Evolutionary conservation across 2,888 invertebrate genomes (phyloP).

Genomic region (Callimorpha dominula): DNA sequence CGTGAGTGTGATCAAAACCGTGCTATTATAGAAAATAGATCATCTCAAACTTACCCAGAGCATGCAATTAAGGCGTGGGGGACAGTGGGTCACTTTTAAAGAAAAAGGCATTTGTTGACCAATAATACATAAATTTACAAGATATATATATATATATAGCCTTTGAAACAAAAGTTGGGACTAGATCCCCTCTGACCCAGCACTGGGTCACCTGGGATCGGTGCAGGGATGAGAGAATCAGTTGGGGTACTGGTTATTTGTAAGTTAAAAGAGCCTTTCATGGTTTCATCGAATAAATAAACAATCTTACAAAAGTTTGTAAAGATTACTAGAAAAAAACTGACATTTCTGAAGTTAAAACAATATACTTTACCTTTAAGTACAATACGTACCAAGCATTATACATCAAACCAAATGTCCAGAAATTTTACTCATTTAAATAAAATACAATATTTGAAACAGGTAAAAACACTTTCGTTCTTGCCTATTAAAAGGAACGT

Average conservation of each 20-base stretch:
- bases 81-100: too few relatives aligned
- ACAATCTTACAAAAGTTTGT: too few relatives aligned
- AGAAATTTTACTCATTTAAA: too few relatives aligned
- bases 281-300: too few relatives aligned
- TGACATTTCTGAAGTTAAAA: too few relatives aligned
- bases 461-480: background rate
- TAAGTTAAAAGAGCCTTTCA: background rate
- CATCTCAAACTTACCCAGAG: background rate
- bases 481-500: background rate
- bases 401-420: too few relatives aligned
- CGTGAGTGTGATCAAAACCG: too few relatives aligned
- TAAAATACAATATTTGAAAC: background rate
- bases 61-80: background rate
- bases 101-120: background rate
- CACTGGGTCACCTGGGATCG: background rate
- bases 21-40: too few relatives aligned
- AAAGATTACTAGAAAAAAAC: too few relatives aligned
- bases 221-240: background rate
- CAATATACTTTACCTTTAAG: too few relatives aligned
- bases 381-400: too few relatives aligned
- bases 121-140: background rate
- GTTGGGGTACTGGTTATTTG: background rate
- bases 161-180: background rate
- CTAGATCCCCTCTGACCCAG: background rate
- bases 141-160: background rate